phyloP scores from a whole-genome alignment of 1,140 invertebrate genomes.

The Platorchestia sp. region DNA sequence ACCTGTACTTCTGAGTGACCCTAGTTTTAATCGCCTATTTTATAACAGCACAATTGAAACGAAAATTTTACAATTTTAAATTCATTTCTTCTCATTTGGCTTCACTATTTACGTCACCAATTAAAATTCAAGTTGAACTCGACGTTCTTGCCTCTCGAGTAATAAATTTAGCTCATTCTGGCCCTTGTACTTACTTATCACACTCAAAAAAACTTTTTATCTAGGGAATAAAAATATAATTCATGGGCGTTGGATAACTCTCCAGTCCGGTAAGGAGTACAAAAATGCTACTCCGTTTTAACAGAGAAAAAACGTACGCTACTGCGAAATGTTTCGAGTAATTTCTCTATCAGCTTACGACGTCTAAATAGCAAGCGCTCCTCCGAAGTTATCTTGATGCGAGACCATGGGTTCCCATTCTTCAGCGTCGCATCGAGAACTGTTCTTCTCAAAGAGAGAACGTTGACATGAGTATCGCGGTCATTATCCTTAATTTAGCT shows the following conservation, averaged over 20 bases:
- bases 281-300: neutral
- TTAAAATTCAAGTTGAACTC: neutral
- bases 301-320: neutral
- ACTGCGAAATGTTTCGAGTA: neutral
- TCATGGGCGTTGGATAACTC: neutral
- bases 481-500: neutral
- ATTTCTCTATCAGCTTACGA: neutral
- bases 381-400: neutral
- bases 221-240: neutral
- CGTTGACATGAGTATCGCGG: neutral
- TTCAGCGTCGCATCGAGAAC: neutral
- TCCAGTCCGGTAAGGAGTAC: neutral
- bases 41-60: neutral
- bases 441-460: neutral
- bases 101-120: neutral
- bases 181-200: neutral
- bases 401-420: neutral
- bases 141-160: neutral
- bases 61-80: neutral
- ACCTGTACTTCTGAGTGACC: neutral
- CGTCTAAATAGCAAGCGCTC: neutral
- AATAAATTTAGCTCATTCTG: neutral
- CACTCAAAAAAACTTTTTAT: neutral
- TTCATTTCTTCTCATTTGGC: neutral
- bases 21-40: neutral